Percentiles rank a stretch among this genome's conserved stretches.
Conservation (phyloP, 2,888 invertebrate genomes). For the Galeruca laticollis region DNA sequence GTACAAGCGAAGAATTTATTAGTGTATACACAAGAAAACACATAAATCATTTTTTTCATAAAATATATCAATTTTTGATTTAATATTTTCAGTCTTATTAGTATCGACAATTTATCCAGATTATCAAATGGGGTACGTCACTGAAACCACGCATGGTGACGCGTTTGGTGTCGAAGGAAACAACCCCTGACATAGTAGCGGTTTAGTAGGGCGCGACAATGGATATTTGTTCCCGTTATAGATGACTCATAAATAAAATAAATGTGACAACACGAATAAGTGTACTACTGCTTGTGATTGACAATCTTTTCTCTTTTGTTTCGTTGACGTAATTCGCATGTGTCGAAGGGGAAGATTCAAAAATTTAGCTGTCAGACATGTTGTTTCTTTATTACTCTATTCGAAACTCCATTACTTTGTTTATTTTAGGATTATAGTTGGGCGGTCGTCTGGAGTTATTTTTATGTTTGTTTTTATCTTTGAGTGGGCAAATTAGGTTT, state of each 20-base stretch:
- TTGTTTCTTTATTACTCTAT: constrained; percentile 11
- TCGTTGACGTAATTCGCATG: constrained; percentile 17
- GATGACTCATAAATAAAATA: constrained; percentile 46
- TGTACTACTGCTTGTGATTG: constrained; percentile 31
- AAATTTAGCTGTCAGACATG: constrained; percentile 9
- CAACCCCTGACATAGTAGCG: constrained; percentile 47
- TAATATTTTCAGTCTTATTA: too few relatives aligned
- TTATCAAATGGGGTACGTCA: too few relatives aligned
- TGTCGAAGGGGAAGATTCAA: constrained; percentile 19
- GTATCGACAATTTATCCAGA: too few relatives aligned
- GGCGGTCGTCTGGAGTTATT: neutral
- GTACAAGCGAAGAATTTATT: too few relatives aligned
- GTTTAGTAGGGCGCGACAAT: constrained; percentile 46
- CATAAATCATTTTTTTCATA: too few relatives aligned
- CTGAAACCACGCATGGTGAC: constrained; percentile 16
- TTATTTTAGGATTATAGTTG: constrained; percentile 1
- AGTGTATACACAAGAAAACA: too few relatives aligned
- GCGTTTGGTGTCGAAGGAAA: constrained; percentile 26
- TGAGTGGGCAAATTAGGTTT: neutral
- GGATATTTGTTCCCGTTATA: constrained; percentile 38
- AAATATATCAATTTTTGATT: too few relatives aligned
- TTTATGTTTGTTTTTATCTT: constrained; percentile 6
- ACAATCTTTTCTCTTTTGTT: constrained; percentile 30
- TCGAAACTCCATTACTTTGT: constrained; percentile 14
- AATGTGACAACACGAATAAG: constrained; percentile 34